phyloP scores from a whole-genome alignment of 2,797 vertebrate genomes.

The Taenioides sp. region DNA sequence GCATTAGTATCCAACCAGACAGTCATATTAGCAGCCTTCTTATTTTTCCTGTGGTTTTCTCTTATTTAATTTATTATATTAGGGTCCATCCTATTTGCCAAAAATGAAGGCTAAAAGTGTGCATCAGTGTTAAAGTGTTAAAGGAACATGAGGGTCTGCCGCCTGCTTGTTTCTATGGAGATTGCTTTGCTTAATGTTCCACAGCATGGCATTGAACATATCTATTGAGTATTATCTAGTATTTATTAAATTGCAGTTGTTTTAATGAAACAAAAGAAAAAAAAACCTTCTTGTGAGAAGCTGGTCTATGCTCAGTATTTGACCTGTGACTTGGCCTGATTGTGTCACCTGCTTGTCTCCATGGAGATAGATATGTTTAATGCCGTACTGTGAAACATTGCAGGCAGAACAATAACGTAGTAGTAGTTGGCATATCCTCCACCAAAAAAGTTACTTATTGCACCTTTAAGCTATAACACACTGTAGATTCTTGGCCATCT shows the following conservation, averaged over 20 bases:
- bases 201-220: neutral
- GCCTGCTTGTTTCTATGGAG: neutral
- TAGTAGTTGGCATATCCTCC: too few relatives aligned
- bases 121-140: neutral
- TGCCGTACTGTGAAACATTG: neutral
- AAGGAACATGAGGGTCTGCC: neutral
- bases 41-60: constrained; percentile 33
- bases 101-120: neutral
- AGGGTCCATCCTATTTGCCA: neutral
- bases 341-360: neutral
- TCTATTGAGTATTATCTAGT: neutral
- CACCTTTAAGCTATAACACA: too few relatives aligned
- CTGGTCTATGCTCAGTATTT: neutral
- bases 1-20: constrained; percentile 59
- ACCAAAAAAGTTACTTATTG: too few relatives aligned
- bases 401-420: too few relatives aligned
- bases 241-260: neutral
- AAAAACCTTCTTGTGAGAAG: too few relatives aligned
- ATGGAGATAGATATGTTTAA: too few relatives aligned
- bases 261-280: neutral
- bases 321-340: neutral
- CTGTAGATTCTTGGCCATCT: too few relatives aligned
- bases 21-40: constrained; percentile 29
- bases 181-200: neutral
- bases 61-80: constrained; percentile 12